Base-by-base conservation (phyloP, 2,888 invertebrate species). In the Cataglyphis cursor region DNA sequence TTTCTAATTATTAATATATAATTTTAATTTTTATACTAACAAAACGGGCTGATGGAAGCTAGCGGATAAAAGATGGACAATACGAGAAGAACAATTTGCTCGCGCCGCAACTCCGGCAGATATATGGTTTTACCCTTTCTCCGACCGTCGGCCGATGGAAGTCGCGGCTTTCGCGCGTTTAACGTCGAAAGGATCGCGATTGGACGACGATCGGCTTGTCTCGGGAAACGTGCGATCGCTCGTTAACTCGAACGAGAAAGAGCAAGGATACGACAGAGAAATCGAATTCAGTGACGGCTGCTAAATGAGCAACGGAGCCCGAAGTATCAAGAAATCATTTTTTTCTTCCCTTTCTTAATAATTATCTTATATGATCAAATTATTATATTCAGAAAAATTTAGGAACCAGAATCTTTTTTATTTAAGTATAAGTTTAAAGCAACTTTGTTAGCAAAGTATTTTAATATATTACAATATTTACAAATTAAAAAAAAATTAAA, bases 121-220 rank as follows among this genome's bases (percentile, higher is more conserved):
- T 85, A 81, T 80, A 82, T 80, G 73, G 80, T 85, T 86, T 80
- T 81, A 76, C 70, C 41, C 84, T 89, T 89, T 87, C 24, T 57
- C 15, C 18, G 24, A 9, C 57, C 9, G 35, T 54, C 57, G 24
- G 3, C 18, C 5, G 72, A 72, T 72, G 24, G 57, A 70, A 70
- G 38, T 57, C 57, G 9, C 57, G 38, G 6, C 38, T 72, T 57
- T 72, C 57, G 87, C 89, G 85, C 89, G 78, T 89, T 89, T 89
- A 89, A 89, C 89, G 88, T 89, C 89, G 84, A 61, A 82, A 72
- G 18, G 24, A 89, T 89, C 87, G 82, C 84, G 87, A 88, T 88
- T 87, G 85, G 85, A 84, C 81, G 8, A 51, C 65, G 82, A 87
- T 84, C 75, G 82, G n/a, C 21, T 24, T 72, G 72, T 38, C 24